Percentiles rank a stretch among this genome's conserved stretches.
phyloP scores from a whole-genome alignment of 1,140 invertebrate species.

The Heliconius eleuchia region DNA sequence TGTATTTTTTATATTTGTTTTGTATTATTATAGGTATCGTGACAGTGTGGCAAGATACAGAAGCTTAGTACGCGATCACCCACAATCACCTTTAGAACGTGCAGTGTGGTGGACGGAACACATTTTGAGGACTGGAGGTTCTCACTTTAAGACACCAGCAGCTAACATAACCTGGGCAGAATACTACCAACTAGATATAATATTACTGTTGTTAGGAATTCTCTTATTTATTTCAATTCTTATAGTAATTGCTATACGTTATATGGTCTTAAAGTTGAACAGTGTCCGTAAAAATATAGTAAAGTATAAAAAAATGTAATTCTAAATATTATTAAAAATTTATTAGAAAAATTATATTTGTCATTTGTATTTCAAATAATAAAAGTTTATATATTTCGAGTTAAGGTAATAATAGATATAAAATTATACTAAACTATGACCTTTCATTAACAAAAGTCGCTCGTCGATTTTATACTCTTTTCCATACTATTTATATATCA shows the following conservation, averaged over 20 bases:
- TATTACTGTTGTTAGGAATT: not conserved
- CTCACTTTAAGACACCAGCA: slow-evolving; percentile 63
- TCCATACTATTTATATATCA: too few relatives aligned
- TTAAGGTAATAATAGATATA: not conserved
- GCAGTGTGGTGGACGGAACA: slow-evolving; percentile 83
- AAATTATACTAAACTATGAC: not conserved
- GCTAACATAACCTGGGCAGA: slow-evolving; percentile 50
- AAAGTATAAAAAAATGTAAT: not conserved
- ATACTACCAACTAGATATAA: slow-evolving; percentile 50
- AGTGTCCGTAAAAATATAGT: not conserved
- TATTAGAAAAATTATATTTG: not conserved
- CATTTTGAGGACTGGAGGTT: slow-evolving; percentile 78
- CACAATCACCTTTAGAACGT: slow-evolving; percentile 48
- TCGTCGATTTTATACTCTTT: too few relatives aligned
- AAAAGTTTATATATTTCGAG: not conserved
- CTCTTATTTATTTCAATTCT: not conserved
- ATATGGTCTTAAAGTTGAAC: not conserved
- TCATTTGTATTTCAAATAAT: not conserved
- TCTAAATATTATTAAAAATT: not conserved
- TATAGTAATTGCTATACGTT: not conserved
- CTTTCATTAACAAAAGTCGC: not conserved
- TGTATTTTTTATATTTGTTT: too few relatives aligned
- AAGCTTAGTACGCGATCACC: slow-evolving; percentile 37
- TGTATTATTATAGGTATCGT: not conserved
- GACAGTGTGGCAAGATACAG: slow-evolving; percentile 19